These are phyloP conservation scores for Gymnoscopelus braueri DNA, from an alignment of 2,797 vertebrate species.

Conservation along the genomic window DNA sequence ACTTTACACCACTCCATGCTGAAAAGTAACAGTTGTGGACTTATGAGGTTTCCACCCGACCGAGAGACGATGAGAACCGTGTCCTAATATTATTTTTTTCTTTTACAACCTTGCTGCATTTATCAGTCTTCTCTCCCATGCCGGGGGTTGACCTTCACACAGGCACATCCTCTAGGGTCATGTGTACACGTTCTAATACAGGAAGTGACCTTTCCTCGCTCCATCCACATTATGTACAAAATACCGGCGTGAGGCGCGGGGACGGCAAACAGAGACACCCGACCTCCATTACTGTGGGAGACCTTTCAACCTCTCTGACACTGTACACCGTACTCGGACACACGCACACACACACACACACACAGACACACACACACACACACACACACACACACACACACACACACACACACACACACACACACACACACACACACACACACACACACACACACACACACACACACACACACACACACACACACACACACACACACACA, in stretches of 20 bases:
- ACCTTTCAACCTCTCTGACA: constrained; percentile 40
- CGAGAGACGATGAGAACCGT: too few species aligned
- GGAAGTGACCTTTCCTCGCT: constrained; percentile 41
- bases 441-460: too few species aligned
- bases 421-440: too few species aligned
- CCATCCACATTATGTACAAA: constrained; percentile 20
- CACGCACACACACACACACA: too few species aligned
- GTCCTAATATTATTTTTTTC: neutral
- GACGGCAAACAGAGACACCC: constrained; percentile 23
- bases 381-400: too few species aligned
- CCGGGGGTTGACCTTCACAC: constrained; percentile 36
- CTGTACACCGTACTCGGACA: neutral
- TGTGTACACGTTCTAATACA: constrained; percentile 23
- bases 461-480: too few species aligned
- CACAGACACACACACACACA: too few species aligned
- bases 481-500: too few species aligned
- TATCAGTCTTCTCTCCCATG: neutral
- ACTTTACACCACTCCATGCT: too few species aligned
- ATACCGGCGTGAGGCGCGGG: neutral
- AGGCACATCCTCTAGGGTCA: constrained; percentile 16
- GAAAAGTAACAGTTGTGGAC: too few species aligned
- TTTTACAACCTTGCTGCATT: neutral
- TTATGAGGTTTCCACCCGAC: too few species aligned
- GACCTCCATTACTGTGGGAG: constrained; percentile 18
- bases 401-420: too few species aligned